A percentile compares a stretch with the other conserved stretches of the same genome.
These are phyloP conservation scores for Mustela lutreola DNA, from an alignment of 2,113 vertebrate species.

Conservation along the genomic window DNA sequence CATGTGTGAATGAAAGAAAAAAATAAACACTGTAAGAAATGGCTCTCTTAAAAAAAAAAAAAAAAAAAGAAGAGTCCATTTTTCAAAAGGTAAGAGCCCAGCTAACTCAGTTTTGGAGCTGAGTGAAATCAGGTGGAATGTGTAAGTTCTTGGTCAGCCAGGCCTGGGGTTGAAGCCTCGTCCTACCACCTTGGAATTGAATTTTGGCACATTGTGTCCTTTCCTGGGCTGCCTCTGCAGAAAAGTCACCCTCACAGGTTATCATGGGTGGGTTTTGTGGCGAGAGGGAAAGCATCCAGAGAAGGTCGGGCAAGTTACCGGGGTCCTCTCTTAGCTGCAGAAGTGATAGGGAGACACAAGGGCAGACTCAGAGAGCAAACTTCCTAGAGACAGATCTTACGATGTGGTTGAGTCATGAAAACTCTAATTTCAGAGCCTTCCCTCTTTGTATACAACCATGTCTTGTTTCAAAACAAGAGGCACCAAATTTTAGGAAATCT, in stretches of 20 bases:
- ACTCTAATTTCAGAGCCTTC: neutral
- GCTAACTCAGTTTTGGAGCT: neutral
- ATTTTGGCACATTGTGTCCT: neutral
- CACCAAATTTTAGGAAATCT: constrained; percentile 24
- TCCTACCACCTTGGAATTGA: neutral
- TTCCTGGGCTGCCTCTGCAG: neutral
- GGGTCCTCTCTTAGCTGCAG: neutral
- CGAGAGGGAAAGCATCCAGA: neutral
- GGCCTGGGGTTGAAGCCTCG: neutral
- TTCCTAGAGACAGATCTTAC: neutral
- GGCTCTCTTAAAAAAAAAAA: neutral
- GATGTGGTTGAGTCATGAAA: neutral
- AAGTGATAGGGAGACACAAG: neutral
- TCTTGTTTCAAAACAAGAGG: constrained; percentile 16
- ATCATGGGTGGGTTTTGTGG: neutral
- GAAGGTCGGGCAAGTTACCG: neutral
- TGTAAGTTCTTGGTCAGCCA: neutral
- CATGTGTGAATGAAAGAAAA: neutral
- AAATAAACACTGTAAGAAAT: neutral
- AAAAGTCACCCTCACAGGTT: neutral
- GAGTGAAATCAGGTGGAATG: neutral
- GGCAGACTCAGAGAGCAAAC: neutral
- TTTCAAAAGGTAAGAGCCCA: neutral
- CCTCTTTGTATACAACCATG: neutral
- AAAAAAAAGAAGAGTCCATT: neutral